Evolutionary conservation across 2,888 invertebrate genomes (phyloP), one percentile per base, ranked within the genome.

Genomic region (Ormyrus nitidulus): DNA sequence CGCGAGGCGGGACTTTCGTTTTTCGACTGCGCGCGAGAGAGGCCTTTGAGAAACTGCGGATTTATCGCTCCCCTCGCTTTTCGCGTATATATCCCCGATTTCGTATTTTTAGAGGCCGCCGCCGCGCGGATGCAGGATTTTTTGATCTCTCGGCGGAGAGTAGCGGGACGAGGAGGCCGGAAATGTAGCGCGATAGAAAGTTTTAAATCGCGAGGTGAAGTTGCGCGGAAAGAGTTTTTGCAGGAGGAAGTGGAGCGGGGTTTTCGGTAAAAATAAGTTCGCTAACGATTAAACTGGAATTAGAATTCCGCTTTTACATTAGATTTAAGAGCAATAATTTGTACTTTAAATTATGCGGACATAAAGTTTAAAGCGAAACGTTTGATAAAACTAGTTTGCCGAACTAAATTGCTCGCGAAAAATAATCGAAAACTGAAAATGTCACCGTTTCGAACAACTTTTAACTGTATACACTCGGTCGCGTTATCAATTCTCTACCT

Each of bases 31-130:
- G 44, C 56, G n/a, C 48, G 62, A 19, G 13, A 19, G 58, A 19
- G 34, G 34, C 34, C 34, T 34, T 34, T 34, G 34, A 34, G 34
- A 34, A 34, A 34, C 34, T 34, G 34, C 53, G 51, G 48, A 58
- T 66, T 65, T 59, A 48, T 72, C 0, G 6, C 13, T 34, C 56
- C 48, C 10, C 58, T 59, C 44, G 19, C 34, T n/a, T 4, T 10
- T 2, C 59, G 7, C 44, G n/a, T 9, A 49, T 61, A 62, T 64
- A 73, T 54, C 46, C n/a, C 48, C 56, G 49, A 72, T 72, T 74
- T 56, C 13, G 51, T 77, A 77, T 62, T 70, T 77, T 69, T 77
- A 77, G 76, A 56, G 10, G 74, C 34, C 34, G 65, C 8, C 6
- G 46, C 11, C 11, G 10, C 11, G 10, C 34, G 51, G 51, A 71